Percentiles rank a stretch among this genome's conserved stretches.
Conservation (phyloP, 2,888 invertebrate species). For the Apodemia hepburni region DNA sequence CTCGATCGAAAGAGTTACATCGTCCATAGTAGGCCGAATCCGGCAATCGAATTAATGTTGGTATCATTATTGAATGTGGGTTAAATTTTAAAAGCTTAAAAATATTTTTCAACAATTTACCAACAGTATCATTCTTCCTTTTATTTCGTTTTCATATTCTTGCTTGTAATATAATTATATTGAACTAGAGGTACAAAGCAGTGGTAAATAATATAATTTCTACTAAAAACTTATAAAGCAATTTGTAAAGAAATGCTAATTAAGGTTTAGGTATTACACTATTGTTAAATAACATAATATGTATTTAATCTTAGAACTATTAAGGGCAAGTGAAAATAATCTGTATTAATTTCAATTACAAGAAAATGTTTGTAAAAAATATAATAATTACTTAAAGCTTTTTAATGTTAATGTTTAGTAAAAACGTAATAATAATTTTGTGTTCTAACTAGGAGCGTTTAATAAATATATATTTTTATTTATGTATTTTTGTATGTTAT, state of each 20-base stretch:
- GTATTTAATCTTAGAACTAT: background rate
- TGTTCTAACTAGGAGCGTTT: no score
- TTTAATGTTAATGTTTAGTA: background rate
- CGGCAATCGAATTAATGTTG: no score
- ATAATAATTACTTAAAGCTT: background rate
- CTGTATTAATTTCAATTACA: background rate
- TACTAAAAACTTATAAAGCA: background rate
- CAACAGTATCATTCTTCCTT: background rate
- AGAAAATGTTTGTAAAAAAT: background rate
- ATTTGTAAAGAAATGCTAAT: conserved; percentile 1
- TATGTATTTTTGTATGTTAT: background rate
- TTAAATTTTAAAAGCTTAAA: no score
- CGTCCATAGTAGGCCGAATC: no score
- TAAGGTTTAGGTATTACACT: conserved; percentile 3
- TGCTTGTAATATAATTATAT: background rate
- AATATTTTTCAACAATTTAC: background rate
- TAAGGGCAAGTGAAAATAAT: background rate
- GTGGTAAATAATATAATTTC: conserved; percentile 1
- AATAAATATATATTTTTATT: background rate
- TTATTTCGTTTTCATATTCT: background rate
- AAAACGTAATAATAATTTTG: no score
- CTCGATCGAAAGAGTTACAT: no score
- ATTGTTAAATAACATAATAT: conserved; percentile 2
- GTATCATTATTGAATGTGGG: no score
- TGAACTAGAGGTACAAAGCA: conserved; percentile 7